Conservation (phyloP, 2,797 vertebrate genomes). For the Trachurus trachurus region DNA sequence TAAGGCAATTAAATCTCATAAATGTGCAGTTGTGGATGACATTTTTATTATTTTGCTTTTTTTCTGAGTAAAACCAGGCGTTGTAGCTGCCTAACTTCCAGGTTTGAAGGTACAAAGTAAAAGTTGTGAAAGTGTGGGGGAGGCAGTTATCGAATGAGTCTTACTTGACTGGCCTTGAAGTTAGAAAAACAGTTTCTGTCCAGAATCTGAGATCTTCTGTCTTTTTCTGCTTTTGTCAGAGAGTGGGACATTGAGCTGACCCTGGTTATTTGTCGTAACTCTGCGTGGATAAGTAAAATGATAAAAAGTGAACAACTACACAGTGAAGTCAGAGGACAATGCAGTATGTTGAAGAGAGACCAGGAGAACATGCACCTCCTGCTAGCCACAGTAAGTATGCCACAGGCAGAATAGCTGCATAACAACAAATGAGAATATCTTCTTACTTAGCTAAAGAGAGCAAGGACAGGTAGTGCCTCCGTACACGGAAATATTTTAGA, state of each 20-base stretch:
- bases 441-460: slow-evolving; percentile 68
- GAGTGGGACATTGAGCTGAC: neutral
- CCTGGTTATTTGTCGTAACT: neutral
- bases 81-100: neutral
- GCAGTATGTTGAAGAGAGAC: slow-evolving; percentile 45
- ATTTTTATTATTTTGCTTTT: neutral
- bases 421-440: slow-evolving; percentile 67
- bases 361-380: slow-evolving; percentile 36
- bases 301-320: neutral
- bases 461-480: slow-evolving; percentile 79
- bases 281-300: slow-evolving; percentile 7
- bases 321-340: slow-evolving; percentile 55
- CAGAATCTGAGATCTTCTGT: neutral
- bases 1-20: no score
- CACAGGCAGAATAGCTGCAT: slow-evolving; percentile 68
- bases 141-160: no score
- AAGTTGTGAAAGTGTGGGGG: neutral
- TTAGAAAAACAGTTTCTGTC: neutral
- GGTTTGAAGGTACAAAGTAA: no score
- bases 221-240: neutral
- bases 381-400: slow-evolving; percentile 50
- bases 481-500: slow-evolving; percentile 72
- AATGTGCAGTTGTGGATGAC: no score
- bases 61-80: neutral
- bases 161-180: slow-evolving; percentile 4